Base-by-base conservation (phyloP, 2,113 vertebrate species). In the Eurypyga helias region DNA sequence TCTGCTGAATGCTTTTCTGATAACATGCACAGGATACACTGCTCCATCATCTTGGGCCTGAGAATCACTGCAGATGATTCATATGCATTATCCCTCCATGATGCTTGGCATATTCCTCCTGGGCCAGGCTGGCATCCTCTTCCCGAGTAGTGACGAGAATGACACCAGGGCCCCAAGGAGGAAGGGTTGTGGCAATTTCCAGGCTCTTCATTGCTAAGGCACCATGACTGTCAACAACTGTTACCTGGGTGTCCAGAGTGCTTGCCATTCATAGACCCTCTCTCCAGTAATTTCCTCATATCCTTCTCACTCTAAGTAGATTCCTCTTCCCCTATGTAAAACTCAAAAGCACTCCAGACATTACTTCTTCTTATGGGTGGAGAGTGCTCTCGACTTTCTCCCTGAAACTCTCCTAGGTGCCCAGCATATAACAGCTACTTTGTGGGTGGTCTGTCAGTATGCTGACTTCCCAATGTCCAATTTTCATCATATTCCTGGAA, bases 11-110 rank as follows among this genome's bases (percentile, higher is more conserved):
- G 21, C 61, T 12, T 16, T 41, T 73, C 64, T 77, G 13, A 14
- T 33, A 36, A 46, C 15, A 36, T 6, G 48, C 13, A 48, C 46
- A 62, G 13, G 34, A 91, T 11, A 28, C 16, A 7, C 9, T 4
- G 1, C 41, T 72, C 33, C 51, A 29, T 14, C 34, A 34, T 2
- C 18, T 18, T 34, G 33, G 33, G 29, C n/a, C 57, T 1, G 0
- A 84, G 49, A 73, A 57, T 33, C 29, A 14, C 26, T 45, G 4
- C 1, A 73, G 54, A 21, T 61, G 26, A 49, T 71, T 57, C 55
- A 34, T 12, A 8, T 52, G 13, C 15, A 6, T 73, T 57, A 48
- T 25, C 10, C 23, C 20, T 80, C 17, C 18, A 16, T 72, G 46
- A 29, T 67, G 25, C 5, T 46, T 54, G 24, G 3, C 7, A 36